Conservation (phyloP, 1,140 invertebrate genomes). For the Lanistes nyassanus region DNA sequence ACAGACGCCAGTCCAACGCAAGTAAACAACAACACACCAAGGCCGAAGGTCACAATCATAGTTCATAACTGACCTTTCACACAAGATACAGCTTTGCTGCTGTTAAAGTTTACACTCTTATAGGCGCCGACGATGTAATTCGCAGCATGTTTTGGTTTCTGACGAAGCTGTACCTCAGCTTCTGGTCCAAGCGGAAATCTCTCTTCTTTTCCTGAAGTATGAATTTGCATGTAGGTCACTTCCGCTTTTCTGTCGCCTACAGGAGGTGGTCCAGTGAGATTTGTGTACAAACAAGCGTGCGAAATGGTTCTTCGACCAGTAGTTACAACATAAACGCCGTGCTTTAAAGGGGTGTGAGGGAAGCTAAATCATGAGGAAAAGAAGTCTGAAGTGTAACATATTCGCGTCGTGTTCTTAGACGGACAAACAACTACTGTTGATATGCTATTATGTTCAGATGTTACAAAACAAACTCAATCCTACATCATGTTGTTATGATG, state of each 20-base stretch:
- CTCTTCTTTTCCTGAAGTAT: too few species aligned
- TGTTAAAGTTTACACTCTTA: too few species aligned
- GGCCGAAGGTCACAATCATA: constrained; percentile 14
- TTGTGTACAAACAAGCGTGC: not conserved
- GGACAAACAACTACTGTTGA: too few species aligned
- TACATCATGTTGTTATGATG: too few species aligned
- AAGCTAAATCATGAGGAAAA: not conserved
- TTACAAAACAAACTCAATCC: too few species aligned
- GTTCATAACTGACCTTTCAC: not conserved
- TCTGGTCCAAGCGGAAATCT: too few species aligned
- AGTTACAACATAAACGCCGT: not conserved
- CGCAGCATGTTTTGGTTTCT: too few species aligned
- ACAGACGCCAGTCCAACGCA: constrained; percentile 12
- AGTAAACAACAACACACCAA: constrained; percentile 4
- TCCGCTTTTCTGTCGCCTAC: not conserved
- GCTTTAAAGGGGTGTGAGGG: not conserved
- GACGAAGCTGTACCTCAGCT: too few species aligned
- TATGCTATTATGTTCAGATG: not conserved
- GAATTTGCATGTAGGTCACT: not conserved
- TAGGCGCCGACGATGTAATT: too few species aligned
- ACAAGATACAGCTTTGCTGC: too few species aligned
- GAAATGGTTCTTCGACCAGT: too few species aligned
- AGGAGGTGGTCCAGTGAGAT: not conserved
- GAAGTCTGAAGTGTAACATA: not conserved
- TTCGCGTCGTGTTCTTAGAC: not conserved